phyloP scores from a whole-genome alignment of 2,113 vertebrate species.

The Epinephelus cyanopodus region DNA sequence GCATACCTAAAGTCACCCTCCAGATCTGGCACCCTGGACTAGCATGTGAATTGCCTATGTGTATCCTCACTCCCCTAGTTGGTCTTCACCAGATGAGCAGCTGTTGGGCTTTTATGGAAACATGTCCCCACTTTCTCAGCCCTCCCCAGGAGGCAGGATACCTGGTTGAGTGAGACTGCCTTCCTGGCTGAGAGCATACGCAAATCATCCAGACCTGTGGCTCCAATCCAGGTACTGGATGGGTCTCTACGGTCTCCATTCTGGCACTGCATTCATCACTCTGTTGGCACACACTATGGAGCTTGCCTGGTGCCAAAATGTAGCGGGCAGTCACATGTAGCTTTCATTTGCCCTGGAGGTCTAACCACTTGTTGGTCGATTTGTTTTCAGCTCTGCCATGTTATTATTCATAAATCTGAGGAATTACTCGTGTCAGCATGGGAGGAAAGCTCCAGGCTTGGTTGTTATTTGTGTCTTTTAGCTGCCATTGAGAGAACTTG shows the following conservation, averaged over 20 bases:
- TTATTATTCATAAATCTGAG: background rate
- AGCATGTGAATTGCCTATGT: background rate
- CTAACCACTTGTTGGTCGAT: background rate
- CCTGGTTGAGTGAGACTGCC: constrained; percentile 44
- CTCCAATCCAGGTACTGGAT: constrained; percentile 1
- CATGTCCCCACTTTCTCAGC: constrained; percentile 15
- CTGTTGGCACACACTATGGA: background rate
- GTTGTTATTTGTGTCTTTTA: background rate
- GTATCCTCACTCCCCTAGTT: background rate
- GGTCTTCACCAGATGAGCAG: constrained; percentile 25
- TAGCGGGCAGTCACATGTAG: background rate
- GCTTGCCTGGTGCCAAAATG: background rate
- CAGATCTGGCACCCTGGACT: background rate
- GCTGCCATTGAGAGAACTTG: too few relatives aligned
- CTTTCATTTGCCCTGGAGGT: background rate
- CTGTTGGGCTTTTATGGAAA: constrained; percentile 19
- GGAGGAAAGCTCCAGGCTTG: background rate
- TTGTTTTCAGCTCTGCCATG: background rate
- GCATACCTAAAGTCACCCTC: background rate
- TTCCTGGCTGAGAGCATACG: constrained; percentile 33
- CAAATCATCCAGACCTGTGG: constrained; percentile 27
- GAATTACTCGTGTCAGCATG: background rate
- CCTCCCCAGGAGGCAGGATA: constrained; percentile 29
- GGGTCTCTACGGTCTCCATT: background rate
- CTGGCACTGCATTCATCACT: background rate